phyloP scores from a whole-genome alignment of 2,113 vertebrate species.

The Ardeotis arabs region DNA sequence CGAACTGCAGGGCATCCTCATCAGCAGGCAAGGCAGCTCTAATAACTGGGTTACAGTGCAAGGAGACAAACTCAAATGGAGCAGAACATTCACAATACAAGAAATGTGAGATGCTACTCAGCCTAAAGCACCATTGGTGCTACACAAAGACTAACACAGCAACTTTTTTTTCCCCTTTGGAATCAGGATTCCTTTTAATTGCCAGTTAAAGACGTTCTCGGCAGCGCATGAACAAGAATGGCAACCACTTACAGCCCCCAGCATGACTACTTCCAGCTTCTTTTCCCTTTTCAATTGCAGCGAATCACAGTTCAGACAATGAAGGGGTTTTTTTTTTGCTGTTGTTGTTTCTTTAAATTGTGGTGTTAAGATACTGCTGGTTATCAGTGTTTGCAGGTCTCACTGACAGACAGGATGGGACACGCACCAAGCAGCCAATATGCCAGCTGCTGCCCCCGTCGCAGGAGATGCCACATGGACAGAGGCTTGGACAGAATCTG shows the following conservation, averaged over 20 bases:
- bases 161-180: neutral
- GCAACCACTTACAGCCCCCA: neutral
- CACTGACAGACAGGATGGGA: rapidly evolving
- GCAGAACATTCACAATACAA: slow-evolving; percentile 6
- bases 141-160: neutral
- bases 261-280: neutral
- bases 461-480: rapidly evolving
- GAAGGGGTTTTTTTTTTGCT: neutral
- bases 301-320: neutral
- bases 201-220: neutral
- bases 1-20: neutral
- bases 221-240: rapidly evolving
- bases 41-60: neutral
- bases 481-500: neutral
- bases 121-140: neutral
- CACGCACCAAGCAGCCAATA: neutral
- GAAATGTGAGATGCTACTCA: neutral
- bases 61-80: slow-evolving; percentile 15
- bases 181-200: slow-evolving; percentile 2
- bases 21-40: neutral
- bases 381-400: neutral
- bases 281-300: neutral
- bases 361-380: neutral
- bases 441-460: neutral
- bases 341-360: neutral